Percentiles rank a stretch among this genome's conserved stretches.
These are phyloP conservation scores for Hydrotaea cyrtoneurina DNA, from an alignment of 2,888 invertebrate species.

Conservation along the genomic window DNA sequence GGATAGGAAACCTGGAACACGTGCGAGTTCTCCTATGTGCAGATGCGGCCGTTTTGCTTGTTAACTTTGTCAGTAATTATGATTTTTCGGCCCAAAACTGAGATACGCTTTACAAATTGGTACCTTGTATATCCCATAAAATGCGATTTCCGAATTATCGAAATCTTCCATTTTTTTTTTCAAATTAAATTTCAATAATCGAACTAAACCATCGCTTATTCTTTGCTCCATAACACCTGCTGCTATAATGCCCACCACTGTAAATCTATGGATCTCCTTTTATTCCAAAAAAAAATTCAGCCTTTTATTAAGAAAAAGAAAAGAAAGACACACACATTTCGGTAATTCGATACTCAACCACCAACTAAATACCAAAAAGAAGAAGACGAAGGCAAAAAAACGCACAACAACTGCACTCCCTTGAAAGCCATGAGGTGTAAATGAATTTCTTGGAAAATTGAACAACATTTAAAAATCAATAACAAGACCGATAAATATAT, in stretches of 20 bases:
- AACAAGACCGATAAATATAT: slow-evolving; percentile 26
- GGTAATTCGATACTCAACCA: background rate
- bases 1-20: no score
- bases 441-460: slow-evolving; percentile 59
- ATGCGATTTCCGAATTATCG: no score
- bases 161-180: no score
- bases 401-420: background rate
- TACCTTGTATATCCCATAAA: no score
- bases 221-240: background rate
- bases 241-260: background rate
- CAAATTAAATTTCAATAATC: no score
- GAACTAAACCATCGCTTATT: no score
- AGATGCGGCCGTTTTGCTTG: no score
- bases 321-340: background rate
- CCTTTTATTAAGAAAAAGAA: background rate
- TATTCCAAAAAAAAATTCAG: background rate
- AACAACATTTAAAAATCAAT: slow-evolving; percentile 43
- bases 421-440: slow-evolving; percentile 40
- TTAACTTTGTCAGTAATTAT: no score
- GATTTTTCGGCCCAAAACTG: no score
- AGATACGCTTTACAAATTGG: no score
- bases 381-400: background rate
- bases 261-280: background rate
- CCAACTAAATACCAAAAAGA: background rate
- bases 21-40: no score